A percentile compares a stretch with the other conserved stretches of the same genome.
Evolutionary conservation across 1,140 invertebrate species (phyloP).

Genomic region (Panulirus ornatus): DNA sequence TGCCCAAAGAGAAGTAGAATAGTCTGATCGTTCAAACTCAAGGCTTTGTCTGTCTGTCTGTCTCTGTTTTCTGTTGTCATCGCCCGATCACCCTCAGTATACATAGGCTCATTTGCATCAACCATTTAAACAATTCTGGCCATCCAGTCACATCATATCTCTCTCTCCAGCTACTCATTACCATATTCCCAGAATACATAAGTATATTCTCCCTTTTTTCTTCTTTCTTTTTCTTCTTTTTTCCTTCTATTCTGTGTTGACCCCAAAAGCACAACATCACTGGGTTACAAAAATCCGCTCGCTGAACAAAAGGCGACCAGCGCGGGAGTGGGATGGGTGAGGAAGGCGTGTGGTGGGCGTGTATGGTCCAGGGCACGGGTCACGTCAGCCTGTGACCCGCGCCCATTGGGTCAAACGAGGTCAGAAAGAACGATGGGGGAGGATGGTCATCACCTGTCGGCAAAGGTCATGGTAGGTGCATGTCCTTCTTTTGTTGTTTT

Average conservation of each 20-base stretch:
- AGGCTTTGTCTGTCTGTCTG: background rate
- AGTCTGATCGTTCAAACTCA: no score
- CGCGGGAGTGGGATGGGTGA: background rate
- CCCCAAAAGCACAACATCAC: background rate
- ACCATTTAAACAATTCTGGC: background rate
- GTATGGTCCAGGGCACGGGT: slow-evolving; percentile 28
- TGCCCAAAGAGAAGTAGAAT: no score
- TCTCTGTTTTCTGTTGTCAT: background rate
- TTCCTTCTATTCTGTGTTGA: background rate
- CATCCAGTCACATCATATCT: background rate
- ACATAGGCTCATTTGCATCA: background rate
- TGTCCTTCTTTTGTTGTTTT: background rate
- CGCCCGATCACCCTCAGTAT: background rate
- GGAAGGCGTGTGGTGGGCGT: background rate
- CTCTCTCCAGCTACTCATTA: slow-evolving; percentile 5
- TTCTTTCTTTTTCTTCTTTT: background rate
- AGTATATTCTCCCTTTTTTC: background rate
- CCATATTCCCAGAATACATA: background rate
- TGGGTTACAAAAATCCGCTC: background rate
- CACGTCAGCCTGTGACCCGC: slow-evolving; percentile 20
- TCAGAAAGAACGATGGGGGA: background rate
- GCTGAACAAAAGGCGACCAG: background rate
- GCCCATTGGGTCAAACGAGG: background rate
- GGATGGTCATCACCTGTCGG: background rate
- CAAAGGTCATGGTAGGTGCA: background rate